These are phyloP conservation scores for Echeneis naucrates DNA, from an alignment of 2,797 vertebrate genomes.

Conservation along the genomic window DNA sequence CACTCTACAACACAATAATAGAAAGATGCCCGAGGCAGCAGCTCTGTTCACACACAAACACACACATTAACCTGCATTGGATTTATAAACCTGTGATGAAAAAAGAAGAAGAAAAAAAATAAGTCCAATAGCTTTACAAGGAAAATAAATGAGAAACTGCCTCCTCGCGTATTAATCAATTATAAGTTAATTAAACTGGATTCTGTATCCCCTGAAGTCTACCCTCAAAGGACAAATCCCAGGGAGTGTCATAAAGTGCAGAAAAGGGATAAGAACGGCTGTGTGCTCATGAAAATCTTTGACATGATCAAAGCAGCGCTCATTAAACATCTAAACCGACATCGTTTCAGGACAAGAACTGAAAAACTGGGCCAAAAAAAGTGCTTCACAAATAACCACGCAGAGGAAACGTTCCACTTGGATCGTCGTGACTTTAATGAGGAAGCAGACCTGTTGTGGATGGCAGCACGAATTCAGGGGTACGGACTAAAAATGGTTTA, in stretches of 20 bases:
- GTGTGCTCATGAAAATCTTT: background rate
- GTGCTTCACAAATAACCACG: background rate
- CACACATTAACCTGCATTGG: slow-evolving; percentile 15
- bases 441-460: background rate
- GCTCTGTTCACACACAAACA: slow-evolving; percentile 26
- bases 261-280: slow-evolving; percentile 3
- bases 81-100: slow-evolving; percentile 23
- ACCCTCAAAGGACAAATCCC: slow-evolving; percentile 13
- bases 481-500: background rate
- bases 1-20: slow-evolving; percentile 63
- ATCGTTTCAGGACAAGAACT: background rate
- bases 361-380: background rate
- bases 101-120: slow-evolving; percentile 44
- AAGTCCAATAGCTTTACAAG: slow-evolving; percentile 46
- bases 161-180: slow-evolving; percentile 15
- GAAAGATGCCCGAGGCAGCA: slow-evolving; percentile 59
- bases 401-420: slow-evolving; percentile 13
- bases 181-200: slow-evolving; percentile 43
- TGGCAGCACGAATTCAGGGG: background rate
- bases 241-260: background rate
- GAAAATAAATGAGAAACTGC: slow-evolving; percentile 47
- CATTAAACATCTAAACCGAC: slow-evolving; percentile 20
- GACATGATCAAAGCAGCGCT: slow-evolving; percentile 4
- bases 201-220: background rate
- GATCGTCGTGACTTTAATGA: background rate